Conservation (phyloP, 2,113 vertebrate genomes). For the Lanius collurio region DNA sequence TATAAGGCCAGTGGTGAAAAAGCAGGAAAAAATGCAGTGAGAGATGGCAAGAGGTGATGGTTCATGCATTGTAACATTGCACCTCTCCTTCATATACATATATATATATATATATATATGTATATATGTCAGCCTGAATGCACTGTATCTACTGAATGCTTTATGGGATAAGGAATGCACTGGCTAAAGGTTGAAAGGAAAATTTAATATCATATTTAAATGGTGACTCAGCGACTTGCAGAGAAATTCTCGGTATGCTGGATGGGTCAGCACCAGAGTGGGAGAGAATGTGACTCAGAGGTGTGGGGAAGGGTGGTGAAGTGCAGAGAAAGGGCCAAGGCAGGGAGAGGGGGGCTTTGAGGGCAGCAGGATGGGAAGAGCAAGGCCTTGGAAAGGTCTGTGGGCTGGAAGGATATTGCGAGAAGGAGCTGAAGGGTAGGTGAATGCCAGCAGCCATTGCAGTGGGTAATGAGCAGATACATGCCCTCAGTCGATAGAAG, state of each 20-base stretch:
- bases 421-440: neutral
- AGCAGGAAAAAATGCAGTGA: neutral
- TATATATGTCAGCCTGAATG: neutral
- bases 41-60: neutral
- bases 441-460: neutral
- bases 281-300: neutral
- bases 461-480: neutral
- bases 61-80: neutral
- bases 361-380: neutral
- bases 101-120: neutral
- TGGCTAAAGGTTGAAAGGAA: neutral
- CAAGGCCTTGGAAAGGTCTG: neutral
- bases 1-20: neutral
- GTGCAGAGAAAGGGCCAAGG: neutral
- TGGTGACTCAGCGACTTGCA: neutral
- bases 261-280: neutral
- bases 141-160: neutral
- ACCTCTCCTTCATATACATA: neutral
- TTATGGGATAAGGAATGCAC: neutral
- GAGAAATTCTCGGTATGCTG: neutral
- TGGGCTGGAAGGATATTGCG: neutral
- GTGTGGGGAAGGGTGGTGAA: fast-evolving
- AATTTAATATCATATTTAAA: constrained; percentile 22
- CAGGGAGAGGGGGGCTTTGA: neutral
- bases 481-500: neutral